A percentile compares a stretch with the other conserved stretches of the same genome.
Evolutionary conservation across 2,797 vertebrate species (phyloP).

Genomic region (Chanos chanos): DNA sequence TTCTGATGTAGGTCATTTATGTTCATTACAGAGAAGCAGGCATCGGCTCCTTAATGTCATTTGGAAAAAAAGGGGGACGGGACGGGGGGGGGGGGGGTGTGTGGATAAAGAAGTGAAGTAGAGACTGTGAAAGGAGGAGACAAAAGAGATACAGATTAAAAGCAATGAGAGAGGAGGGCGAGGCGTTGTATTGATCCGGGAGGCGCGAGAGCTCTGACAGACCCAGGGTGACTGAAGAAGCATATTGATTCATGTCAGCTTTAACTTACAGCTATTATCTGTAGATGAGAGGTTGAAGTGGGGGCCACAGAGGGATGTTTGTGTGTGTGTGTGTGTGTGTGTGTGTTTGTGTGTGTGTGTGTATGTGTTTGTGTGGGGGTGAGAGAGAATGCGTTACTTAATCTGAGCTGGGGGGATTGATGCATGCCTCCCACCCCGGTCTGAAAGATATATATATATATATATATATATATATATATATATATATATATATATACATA

Average conservation of each 20-base stretch:
- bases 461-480: background rate
- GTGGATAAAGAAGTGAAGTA: constrained; percentile 56
- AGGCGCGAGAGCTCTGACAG: constrained; percentile 85
- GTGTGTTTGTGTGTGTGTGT: no score
- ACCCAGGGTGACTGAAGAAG: constrained; percentile 89
- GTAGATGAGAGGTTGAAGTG: constrained; percentile 25
- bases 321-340: no score
- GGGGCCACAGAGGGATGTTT: constrained; percentile 9
- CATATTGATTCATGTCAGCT: constrained; percentile 95
- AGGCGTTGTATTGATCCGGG: constrained; percentile 93
- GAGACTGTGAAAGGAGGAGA: constrained; percentile 84
- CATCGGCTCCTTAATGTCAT: constrained; percentile 75
- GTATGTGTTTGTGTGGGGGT: constrained; percentile 65
- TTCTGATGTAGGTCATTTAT: constrained; percentile 86
- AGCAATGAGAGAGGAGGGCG: constrained; percentile 80
- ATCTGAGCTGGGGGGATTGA: constrained; percentile 80
- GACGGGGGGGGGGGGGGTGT: constrained; percentile 6
- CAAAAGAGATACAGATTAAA: constrained; percentile 96
- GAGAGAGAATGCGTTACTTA: constrained; percentile 76
- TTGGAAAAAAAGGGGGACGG: constrained; percentile 64
- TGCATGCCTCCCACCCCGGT: constrained; percentile 46
- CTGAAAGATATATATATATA: no score
- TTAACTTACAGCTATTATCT: constrained; percentile 94
- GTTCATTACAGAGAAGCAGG: constrained; percentile 74
- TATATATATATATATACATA: no score